Evolutionary conservation across 2,797 vertebrate species (phyloP).

Genomic region (Chelon labrosus): DNA sequence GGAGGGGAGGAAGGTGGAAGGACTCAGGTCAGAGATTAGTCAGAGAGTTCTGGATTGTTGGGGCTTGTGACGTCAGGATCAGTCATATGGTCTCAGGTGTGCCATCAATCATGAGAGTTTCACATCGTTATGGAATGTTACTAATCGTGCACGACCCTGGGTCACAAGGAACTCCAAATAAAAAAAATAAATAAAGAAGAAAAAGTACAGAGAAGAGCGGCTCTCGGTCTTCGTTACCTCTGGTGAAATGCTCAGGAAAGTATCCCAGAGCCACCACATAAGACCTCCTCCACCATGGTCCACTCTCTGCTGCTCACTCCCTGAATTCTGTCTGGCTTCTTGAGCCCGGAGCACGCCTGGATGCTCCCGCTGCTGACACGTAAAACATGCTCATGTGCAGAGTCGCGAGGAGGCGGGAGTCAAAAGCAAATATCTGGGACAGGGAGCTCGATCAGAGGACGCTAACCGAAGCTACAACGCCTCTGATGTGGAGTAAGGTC

Average conservation of each 20-base stretch:
- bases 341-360: constrained; percentile 47
- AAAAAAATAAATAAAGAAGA: background rate
- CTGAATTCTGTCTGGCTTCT: constrained; percentile 35
- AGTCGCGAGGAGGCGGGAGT: constrained; percentile 10
- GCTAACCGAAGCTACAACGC: no score
- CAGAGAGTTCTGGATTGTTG: background rate
- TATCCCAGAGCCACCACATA: constrained; percentile 84
- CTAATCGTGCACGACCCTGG: background rate
- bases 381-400: constrained; percentile 63
- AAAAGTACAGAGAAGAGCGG: background rate
- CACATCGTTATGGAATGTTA: background rate
- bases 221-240: constrained; percentile 76
- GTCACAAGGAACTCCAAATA: background rate
- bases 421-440: constrained; percentile 6
- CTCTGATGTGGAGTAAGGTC: no score
- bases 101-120: background rate
- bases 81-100: constrained; percentile 5
- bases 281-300: constrained; percentile 64
- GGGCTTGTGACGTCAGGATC: background rate
- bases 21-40: constrained; percentile 38
- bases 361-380: constrained; percentile 66
- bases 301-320: constrained; percentile 55
- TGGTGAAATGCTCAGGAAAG: constrained; percentile 68
- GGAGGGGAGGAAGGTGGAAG: constrained; percentile 21
- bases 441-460: no score